Evolutionary conservation across 35 echinoderm and acorn worm genomes (phyloP), one percentile per base, ranked within the genome.

Genomic region (Stichopus chloronotus): DNA sequence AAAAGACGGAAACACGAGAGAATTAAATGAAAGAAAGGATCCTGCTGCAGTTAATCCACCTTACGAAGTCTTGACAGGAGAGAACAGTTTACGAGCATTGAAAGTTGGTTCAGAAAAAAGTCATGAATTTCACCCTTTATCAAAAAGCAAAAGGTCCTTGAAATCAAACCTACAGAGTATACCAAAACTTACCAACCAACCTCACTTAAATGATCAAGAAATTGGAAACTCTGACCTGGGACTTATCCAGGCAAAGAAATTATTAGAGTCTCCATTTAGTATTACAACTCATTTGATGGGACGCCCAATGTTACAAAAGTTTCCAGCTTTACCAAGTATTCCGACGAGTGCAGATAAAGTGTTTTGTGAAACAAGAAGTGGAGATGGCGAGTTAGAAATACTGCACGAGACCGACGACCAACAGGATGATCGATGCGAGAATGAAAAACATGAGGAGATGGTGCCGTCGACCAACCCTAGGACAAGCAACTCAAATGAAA

Each of bases 401-500:
- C 13, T 20, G 12, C 86, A 88, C 9, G 43, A 61, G 5, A 30
- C 24, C 52, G 6, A 21, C 17, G 19, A 60, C 13, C 12, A 12
- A 8, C 56, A 14, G 25, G 86, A 20, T 13, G 86, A 2, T 5
- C 53, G 21, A 11, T 9, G 17, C n/a, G 43, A 88, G 9, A 63
- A 54, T 14, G 57, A 88, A 24, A 54, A 12, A 43, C 10, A 19
- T 81, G 13, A 13, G 22, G 21, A 9, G 0, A 57, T 22, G 56
- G 5, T 8, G 54, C 6, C 58, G 8, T 21, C 86, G 4, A 9
- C 17, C 16, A 17, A 20, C 7, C 10, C 83, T 9, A 63, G 86
- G 57, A 88, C 13, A 30, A 69, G 86, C 10, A 88, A 20, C 56
- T 74, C 88, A 65, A 85, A 72, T 80, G 96, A 97, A 92, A 94